phyloP scores from a whole-genome alignment of 2,888 invertebrate species.

The Leptinotarsa peninsularis region DNA sequence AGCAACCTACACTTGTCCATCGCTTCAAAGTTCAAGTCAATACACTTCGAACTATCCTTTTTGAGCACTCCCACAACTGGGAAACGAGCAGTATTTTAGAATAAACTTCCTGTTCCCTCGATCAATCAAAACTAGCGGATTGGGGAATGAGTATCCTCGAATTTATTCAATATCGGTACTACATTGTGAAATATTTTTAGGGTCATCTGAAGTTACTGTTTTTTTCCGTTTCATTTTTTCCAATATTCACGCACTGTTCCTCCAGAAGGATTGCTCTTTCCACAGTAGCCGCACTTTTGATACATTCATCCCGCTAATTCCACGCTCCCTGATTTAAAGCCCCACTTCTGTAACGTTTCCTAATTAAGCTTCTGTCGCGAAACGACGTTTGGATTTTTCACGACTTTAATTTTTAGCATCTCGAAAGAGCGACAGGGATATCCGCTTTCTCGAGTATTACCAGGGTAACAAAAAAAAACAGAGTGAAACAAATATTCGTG shows the following conservation, averaged over 20 bases:
- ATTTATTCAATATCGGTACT: no score
- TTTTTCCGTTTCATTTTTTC: background rate
- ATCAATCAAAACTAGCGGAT: no score
- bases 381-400: constrained; percentile 67
- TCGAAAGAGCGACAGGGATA: constrained; percentile 55
- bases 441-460: constrained; percentile 53
- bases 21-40: no score
- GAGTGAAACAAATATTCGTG: constrained; percentile 15
- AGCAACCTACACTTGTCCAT: no score
- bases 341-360: constrained; percentile 65
- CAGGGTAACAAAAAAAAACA: constrained; percentile 48
- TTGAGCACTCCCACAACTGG: no score
- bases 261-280: constrained; percentile 19
- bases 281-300: constrained; percentile 50
- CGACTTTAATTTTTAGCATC: constrained; percentile 65
- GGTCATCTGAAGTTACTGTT: background rate
- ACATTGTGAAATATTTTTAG: background rate
- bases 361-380: constrained; percentile 69
- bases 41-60: no score
- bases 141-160: no score
- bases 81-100: no score
- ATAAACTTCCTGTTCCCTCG: no score
- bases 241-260: constrained; percentile 20
- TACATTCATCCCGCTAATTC: constrained; percentile 60
- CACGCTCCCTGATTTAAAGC: constrained; percentile 64